Evolutionary conservation across 1,140 invertebrate genomes (phyloP).

Genomic region (Drosophila pseudoananassae): DNA sequence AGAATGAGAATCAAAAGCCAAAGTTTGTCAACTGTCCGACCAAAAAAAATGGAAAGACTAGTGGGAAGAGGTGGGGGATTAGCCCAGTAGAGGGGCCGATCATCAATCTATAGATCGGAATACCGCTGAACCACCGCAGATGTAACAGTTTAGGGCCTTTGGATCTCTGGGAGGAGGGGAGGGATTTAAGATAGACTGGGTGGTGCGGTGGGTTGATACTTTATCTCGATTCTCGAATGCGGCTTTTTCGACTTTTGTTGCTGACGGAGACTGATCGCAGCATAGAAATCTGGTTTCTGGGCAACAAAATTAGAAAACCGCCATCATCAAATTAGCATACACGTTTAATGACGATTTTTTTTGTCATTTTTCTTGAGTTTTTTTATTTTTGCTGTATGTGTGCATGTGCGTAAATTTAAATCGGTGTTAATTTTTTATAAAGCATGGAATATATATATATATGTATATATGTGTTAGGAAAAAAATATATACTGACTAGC

Average conservation of each 20-base stretch:
- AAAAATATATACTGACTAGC: constrained; percentile 35
- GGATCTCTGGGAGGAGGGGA: background rate
- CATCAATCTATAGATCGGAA: constrained; percentile 14
- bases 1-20: constrained; percentile 16
- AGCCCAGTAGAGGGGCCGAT: background rate
- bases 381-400: constrained; percentile 11
- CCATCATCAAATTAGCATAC: constrained; percentile 81
- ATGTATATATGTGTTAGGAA: constrained; percentile 5
- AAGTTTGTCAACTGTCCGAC: constrained; percentile 32
- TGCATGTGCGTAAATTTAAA: constrained; percentile 57
- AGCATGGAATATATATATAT: constrained; percentile 59
- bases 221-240: too few species aligned
- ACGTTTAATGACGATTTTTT: constrained; percentile 76
- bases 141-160: constrained; percentile 2
- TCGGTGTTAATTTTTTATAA: constrained; percentile 73
- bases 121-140: background rate
- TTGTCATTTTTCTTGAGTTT: constrained; percentile 24
- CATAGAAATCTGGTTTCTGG: constrained; percentile 67
- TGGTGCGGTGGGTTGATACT: background rate
- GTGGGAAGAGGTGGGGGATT: background rate
- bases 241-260: constrained; percentile 20
- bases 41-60: background rate
- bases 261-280: constrained; percentile 24
- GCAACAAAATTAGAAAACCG: constrained; percentile 74
- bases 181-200: background rate